A percentile compares a stretch with the other conserved stretches of the same genome.
Conservation (phyloP, 2,797 vertebrate species). For the Silurus lanzhouensis region DNA sequence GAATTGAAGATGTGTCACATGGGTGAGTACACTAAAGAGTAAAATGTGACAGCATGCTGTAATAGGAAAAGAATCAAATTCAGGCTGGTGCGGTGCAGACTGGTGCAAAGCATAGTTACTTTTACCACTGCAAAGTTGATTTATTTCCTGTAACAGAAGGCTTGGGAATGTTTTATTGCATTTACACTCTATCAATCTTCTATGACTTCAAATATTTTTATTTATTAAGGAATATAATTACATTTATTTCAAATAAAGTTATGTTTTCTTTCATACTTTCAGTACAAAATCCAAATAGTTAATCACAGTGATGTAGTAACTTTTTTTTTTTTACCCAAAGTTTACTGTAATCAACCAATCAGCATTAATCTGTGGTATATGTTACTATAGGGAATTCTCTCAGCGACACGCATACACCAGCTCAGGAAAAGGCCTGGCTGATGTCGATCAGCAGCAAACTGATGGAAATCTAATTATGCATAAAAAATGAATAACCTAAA, state of each 20-base stretch:
- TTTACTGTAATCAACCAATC: not conserved
- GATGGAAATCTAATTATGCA: not conserved
- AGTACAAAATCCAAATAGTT: not conserved
- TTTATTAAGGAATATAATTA: not conserved
- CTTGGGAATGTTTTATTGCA: not conserved
- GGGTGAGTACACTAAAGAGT: not conserved
- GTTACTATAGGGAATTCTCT: no score
- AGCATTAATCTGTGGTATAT: no score
- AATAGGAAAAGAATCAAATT: no score
- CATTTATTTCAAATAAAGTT: not conserved
- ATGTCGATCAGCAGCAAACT: not conserved
- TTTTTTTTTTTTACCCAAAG: not conserved
- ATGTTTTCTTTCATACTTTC: not conserved
- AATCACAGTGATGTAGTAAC: not conserved
- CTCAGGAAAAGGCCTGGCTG: no score
- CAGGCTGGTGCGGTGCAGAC: no score
- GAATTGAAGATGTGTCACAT: not conserved
- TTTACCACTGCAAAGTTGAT: not conserved
- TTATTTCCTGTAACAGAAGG: not conserved
- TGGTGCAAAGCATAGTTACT: not conserved
- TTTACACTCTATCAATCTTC: not conserved
- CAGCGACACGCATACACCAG: no score
- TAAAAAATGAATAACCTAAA: not conserved
- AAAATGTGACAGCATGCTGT: not conserved
- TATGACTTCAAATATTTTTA: not conserved